Evolutionary conservation across 2,113 vertebrate genomes (phyloP), one percentile per base, ranked within the genome.

Genomic region (Nerophis lumbriciformis): DNA sequence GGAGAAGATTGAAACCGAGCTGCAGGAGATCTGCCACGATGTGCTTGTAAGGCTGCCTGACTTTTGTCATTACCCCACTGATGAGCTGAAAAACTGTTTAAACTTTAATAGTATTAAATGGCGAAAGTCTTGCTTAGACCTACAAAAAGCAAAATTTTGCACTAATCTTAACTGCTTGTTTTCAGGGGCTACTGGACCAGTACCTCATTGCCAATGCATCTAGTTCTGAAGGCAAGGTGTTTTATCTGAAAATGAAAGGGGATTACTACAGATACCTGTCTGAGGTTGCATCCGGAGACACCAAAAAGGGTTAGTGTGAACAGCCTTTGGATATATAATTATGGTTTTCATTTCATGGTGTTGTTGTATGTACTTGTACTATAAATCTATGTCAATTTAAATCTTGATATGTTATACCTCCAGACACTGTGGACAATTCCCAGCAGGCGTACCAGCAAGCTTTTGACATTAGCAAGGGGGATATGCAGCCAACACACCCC

Each of bases 171-270:
- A 36, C 6, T 70, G 2, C 11, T 59, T 49, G n/a, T 56, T 78
- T 89, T 79, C 84, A 99, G 97, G 91, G 88, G 78, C 94, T 99
- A 67, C 91, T 99, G 90, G 96, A 99, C 78, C 94, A 94, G 75
- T 94, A 87, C 79, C 94, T 99, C 83, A 98, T 99, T 91, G 85
- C 85, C 78, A 94, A 95, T 68, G 92, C 95, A 54, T 88, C 87
- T 1, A 90, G 93, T 82, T 86, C 94, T 76, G 95, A 98, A 85
- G 98, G 96, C 90, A 97, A 94, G 90, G 97, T 99, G 67, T 99
- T 99, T 88, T 99, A 99, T 87, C 91, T 98, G 93, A 99, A 99
- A 91, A 99, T 99, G 97, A 99, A 99, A 90, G 97, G 97, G 12
- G 97, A 99, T 88, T 99, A 99, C 87, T 98, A 93, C 90, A 96